Evolutionary conservation across 2,888 invertebrate genomes (phyloP).

Genomic region (Gandaritis pyraliata): DNA sequence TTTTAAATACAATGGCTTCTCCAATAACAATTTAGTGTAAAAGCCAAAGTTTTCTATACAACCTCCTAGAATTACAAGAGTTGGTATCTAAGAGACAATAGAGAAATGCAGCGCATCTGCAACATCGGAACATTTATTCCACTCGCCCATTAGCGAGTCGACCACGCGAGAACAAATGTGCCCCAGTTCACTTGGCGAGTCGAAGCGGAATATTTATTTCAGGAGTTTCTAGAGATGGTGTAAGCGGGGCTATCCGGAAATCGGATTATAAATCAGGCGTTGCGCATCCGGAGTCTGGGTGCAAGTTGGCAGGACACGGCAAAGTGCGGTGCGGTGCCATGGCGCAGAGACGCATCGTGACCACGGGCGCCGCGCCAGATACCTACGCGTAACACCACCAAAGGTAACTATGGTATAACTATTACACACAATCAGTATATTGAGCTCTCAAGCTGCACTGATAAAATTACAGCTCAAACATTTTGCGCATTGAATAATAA

Average conservation of each 20-base stretch:
- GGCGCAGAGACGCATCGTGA: slow-evolving; percentile 41
- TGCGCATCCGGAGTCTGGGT: slow-evolving; percentile 60
- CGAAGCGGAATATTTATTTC: slow-evolving; percentile 44
- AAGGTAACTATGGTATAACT: slow-evolving; percentile 22
- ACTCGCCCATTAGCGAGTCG: slow-evolving; percentile 42
- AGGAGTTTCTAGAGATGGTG: slow-evolving; percentile 46
- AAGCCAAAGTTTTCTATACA: slow-evolving; percentile 14
- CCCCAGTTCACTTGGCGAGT: slow-evolving; percentile 43
- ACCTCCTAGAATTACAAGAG: slow-evolving; percentile 14
- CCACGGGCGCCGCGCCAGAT: slow-evolving; percentile 49
- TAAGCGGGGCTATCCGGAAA: slow-evolving; percentile 54
- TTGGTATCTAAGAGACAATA: slow-evolving; percentile 26
- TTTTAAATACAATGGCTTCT: not conserved
- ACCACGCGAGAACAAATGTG: slow-evolving; percentile 47
- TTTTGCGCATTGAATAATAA: not conserved
- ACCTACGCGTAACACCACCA: slow-evolving; percentile 40
- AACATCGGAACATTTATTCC: slow-evolving; percentile 47
- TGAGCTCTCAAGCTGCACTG: not conserved
- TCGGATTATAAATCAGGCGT: slow-evolving; percentile 68
- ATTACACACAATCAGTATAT: slow-evolving; percentile 15
- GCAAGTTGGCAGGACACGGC: slow-evolving; percentile 49
- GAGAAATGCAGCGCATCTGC: slow-evolving; percentile 37
- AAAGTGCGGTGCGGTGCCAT: slow-evolving; percentile 34
- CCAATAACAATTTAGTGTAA: too few relatives aligned
- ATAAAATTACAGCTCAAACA: not conserved